Evolutionary conservation across 2,113 vertebrate species (phyloP).

Genomic region (Paedocypris sp.): DNA sequence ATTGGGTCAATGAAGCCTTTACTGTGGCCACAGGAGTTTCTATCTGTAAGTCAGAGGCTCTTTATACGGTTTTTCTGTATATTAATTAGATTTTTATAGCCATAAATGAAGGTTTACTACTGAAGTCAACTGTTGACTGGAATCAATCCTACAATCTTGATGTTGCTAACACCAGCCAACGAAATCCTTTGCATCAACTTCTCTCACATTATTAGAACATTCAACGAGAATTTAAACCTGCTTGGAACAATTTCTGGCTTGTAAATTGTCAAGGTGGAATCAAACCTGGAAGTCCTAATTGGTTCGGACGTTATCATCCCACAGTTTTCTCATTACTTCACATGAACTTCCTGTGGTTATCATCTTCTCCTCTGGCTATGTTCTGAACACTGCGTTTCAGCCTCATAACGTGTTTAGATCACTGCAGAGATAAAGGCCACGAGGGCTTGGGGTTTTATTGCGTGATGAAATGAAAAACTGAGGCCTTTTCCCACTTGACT

Average conservation of each 20-base stretch:
- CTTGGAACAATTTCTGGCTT: neutral
- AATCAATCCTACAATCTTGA: no score
- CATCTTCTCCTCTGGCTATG: slow-evolving; percentile 1
- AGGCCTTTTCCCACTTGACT: slow-evolving; percentile 11
- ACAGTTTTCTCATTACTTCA: slow-evolving; percentile 19
- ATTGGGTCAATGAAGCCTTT: no score
- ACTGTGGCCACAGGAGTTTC: no score
- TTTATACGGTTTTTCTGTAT: no score
- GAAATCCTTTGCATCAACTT: no score
- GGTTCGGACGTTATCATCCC: slow-evolving; percentile 8
- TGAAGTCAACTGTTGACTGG: no score
- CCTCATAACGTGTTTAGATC: slow-evolving; percentile 17
- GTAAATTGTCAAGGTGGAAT: neutral
- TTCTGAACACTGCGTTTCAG: slow-evolving; percentile 1
- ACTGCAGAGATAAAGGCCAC: slow-evolving; percentile 14
- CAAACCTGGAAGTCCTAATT: slow-evolving; percentile 20
- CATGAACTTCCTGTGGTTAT: neutral
- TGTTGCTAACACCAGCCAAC: no score
- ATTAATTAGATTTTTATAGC: no score
- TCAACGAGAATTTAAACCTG: neutral
- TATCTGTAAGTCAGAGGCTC: no score
- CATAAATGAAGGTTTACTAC: no score
- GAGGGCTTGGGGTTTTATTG: slow-evolving; percentile 12
- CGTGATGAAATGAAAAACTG: slow-evolving; percentile 25
- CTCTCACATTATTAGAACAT: no score